Conservation (phyloP, 2,113 vertebrate genomes). For the Irena cyanogastra region DNA sequence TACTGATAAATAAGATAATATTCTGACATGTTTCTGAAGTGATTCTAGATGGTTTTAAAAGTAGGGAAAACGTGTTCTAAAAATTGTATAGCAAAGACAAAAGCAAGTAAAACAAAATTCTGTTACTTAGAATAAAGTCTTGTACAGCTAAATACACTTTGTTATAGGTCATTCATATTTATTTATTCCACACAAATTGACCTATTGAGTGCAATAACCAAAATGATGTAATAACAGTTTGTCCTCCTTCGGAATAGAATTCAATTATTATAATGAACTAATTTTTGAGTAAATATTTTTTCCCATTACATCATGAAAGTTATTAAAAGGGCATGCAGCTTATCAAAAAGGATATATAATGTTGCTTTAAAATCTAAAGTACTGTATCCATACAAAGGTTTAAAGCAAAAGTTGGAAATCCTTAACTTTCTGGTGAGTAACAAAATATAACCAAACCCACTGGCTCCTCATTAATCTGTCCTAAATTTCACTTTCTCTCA, state of each 20-base stretch:
- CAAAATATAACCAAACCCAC: not conserved
- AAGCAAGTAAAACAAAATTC: not conserved
- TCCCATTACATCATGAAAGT: not conserved
- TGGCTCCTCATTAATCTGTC: not conserved
- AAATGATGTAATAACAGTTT: not conserved
- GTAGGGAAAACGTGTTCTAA: not conserved
- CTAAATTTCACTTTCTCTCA: not conserved
- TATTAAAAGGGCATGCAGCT: not conserved
- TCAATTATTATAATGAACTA: not conserved
- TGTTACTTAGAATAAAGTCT: not conserved
- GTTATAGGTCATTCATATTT: not conserved
- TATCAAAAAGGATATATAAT: not conserved
- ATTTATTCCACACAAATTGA: not conserved
- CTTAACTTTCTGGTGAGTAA: not conserved
- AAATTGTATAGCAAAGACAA: not conserved
- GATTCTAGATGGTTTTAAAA: not conserved
- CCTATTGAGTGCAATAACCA: not conserved
- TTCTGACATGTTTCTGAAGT: not conserved
- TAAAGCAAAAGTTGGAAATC: not conserved
- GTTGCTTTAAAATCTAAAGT: not conserved
- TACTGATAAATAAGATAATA: not conserved
- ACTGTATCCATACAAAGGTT: not conserved
- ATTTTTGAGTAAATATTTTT: not conserved
- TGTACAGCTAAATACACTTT: not conserved
- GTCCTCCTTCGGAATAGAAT: not conserved